Evolutionary conservation across 2,113 vertebrate genomes (phyloP), one percentile per base, ranked within the genome.

Genomic region (Sinocyclocheilus anshuiensis): DNA sequence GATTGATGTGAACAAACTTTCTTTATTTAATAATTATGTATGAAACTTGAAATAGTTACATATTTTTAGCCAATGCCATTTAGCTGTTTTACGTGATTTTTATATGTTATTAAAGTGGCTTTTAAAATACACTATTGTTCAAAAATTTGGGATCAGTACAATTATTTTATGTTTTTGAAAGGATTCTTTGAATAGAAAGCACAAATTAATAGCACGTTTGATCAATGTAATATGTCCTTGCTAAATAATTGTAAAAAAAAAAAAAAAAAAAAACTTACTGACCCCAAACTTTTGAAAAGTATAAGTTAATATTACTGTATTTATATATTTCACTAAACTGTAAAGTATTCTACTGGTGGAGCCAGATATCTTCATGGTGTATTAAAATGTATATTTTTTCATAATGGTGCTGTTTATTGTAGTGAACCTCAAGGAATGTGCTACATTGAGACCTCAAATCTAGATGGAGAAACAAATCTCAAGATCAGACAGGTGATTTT

Each of bases 361-460:
- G 24, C 63, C 63, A n/a, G 10, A 61, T n/a, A n/a, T n/a, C 20
- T 10, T n/a, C 22, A 10, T 61, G 3, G 9, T 61, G 22, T 61
- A n/a, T 61, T 61, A n/a, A 61, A 61, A 10, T 48, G 4, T 20
- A 1, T 10, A 4, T 59, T 83, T 59, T 39, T 55, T 63, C 33
- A 15, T 89, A 86, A 85, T 77, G 12, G 8, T 55, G 15, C 61
- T 26, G 84, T 74, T 92, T 82, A 45, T 89, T 77, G 89, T 94
- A 99, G 98, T 92, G 98, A 99, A 91, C 98, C 98, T 8, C 98
- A 99, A 92, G 97, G 97, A 72, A 99, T 99, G 98, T 99, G 98
- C 93, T 99, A 99, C 94, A 99, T 99, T 29, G 97, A 99, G 94
- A 99, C 98, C 6, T 99, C 98, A 87, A 99, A 99, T 91, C 92